Conservation (phyloP, 2,113 vertebrate genomes). For the Mus pahari region DNA sequence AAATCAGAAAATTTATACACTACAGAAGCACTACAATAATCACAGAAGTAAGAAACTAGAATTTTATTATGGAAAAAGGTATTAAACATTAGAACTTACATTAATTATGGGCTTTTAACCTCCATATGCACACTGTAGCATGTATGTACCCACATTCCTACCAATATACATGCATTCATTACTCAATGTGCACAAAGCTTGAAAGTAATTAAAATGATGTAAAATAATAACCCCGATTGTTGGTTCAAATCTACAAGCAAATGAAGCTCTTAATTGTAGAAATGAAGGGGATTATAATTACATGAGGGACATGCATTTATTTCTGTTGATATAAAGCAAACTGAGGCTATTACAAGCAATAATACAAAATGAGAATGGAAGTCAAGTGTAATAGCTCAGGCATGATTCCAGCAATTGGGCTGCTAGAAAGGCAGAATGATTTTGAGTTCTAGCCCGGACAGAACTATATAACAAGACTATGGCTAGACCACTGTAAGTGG, state of each 20-base stretch:
- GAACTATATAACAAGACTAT: neutral
- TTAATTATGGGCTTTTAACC: neutral
- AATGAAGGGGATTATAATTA: neutral
- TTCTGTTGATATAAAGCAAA: neutral
- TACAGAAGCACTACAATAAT: neutral
- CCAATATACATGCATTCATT: neutral
- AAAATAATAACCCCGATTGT: neutral
- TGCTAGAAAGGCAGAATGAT: no score
- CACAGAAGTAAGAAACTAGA: neutral
- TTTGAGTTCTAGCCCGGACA: neutral
- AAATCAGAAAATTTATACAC: neutral
- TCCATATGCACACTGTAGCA: neutral
- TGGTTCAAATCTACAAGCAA: neutral
- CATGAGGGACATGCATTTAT: neutral
- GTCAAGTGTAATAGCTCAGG: neutral
- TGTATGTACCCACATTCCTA: neutral
- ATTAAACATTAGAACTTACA: neutral
- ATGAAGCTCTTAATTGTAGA: neutral
- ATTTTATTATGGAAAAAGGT: neutral
- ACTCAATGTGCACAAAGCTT: neutral
- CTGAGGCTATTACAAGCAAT: neutral
- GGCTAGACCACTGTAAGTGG: neutral
- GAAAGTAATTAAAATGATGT: neutral
- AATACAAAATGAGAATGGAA: neutral
- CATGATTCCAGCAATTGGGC: no score